Evolutionary conservation across 2,797 vertebrate species (phyloP), one percentile per base, ranked within the genome.

Genomic region (Takifugu ocellatus): DNA sequence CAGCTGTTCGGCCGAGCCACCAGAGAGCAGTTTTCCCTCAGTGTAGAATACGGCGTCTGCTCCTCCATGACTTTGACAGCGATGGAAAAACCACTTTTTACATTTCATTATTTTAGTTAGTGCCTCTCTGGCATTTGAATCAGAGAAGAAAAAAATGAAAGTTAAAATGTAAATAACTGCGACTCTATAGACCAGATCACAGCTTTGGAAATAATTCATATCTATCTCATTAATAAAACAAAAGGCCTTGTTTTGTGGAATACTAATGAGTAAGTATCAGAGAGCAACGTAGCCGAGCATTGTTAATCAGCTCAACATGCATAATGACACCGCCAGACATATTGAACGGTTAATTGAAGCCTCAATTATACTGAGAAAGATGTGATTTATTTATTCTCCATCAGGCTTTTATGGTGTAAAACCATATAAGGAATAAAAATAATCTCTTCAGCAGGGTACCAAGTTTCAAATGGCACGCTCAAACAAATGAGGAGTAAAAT

Each of bases 11-110:
- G 0, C 5, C 0, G 21, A 61, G n/a, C n/a, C 53, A 27, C 79
- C 63, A 84, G 85, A 73, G 83, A 48, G 78, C 83, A 86, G 69
- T 49, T 80, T 76, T 45, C 14, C 57, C 70, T 66, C 68, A 78
- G 39, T 62, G 17, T 16, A 72, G 39, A 43, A 64, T 49, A 39
- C 3, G 11, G 0, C 15, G 6, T 50, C 33, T 36, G 44, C 24
- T 57, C 55, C 55, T 49, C 42, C 12, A 25, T 33, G 52, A n/a
- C 49, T 70, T 46, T 25, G 5, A 57, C n/a, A 51, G 49, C 48
- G 14, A 58, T 24, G 12, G 21, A 25, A 49, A 56, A 29, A 31
- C 5, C 1, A 16, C 51, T 44, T 25, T 3, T 25, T 3, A 10
- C 6, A 46, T 46, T 46, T 46, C 44, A 46, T 46, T 21, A 21